These are phyloP conservation scores for Tortrix viridana DNA, from an alignment of 2,888 invertebrate genomes.

Conservation along the genomic window DNA sequence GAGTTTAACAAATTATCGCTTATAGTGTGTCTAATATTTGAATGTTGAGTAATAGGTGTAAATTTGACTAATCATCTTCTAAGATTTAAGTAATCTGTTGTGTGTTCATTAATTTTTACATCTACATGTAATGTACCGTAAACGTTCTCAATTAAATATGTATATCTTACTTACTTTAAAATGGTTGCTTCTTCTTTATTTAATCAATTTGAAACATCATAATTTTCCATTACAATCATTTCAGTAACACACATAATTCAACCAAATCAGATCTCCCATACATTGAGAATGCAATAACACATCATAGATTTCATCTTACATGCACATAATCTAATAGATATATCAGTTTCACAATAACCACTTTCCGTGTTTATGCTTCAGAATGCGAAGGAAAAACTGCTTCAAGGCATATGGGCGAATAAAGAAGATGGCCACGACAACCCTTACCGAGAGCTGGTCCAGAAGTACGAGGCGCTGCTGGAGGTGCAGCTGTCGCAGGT, in stretches of 20 bases:
- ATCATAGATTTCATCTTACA: conserved; percentile 21
- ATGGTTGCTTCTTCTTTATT: conserved; percentile 17
- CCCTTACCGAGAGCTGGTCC: conserved; percentile 91
- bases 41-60: conserved; percentile 74
- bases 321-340: conserved; percentile 4
- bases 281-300: conserved; percentile 29
- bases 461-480: conserved; percentile 93
- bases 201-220: conserved; percentile 18
- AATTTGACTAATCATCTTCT: conserved; percentile 66
- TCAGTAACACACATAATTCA: conserved; percentile 33
- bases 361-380: conserved; percentile 51
- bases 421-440: conserved; percentile 84
- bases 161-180: conserved; percentile 22
- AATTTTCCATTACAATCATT: conserved; percentile 21
- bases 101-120: conserved; percentile 29
- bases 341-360: conserved; percentile 21
- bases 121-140: conserved; percentile 19
- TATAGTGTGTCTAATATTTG: conserved; percentile 35
- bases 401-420: conserved; percentile 81
- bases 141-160: conserved; percentile 14
- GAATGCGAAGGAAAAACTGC: conserved; percentile 80
- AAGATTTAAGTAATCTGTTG: conserved; percentile 3
- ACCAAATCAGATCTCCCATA: conserved; percentile 12
- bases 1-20: conserved; percentile 20
- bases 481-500: conserved; percentile 89